Conservation (phyloP, 2,113 vertebrate species). For the Stercorarius parasiticus region DNA sequence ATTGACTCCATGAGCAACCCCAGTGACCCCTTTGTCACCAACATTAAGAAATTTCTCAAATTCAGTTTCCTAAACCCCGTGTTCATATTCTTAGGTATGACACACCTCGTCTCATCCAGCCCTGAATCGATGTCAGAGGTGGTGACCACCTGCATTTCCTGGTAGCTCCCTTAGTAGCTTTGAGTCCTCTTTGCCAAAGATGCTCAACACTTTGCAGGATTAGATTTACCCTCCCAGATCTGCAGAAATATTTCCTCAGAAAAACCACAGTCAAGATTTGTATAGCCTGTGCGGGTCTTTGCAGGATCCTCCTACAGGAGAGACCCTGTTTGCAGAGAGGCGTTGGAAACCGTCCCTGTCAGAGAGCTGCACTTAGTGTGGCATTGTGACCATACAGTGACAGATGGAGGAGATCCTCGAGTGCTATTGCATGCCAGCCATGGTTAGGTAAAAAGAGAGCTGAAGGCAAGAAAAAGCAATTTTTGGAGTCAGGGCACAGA, state of each 20-base stretch:
- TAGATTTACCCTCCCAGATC: not conserved
- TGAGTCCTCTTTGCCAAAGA: not conserved
- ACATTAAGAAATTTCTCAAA: conserved; percentile 78
- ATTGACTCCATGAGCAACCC: conserved; percentile 79
- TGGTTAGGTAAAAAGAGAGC: not conserved
- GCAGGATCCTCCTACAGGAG: not conserved
- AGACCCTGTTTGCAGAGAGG: not conserved
- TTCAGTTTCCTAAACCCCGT: conserved; percentile 70
- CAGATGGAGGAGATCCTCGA: not conserved
- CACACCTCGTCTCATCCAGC: not conserved
- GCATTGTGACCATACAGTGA: not conserved
- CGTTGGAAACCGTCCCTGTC: not conserved
- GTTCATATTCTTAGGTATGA: conserved; percentile 67
- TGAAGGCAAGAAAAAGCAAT: not conserved
- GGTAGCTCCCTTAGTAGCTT: not conserved
- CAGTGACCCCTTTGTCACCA: conserved; percentile 73
- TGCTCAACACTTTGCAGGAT: not conserved
- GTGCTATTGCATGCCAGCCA: not conserved
- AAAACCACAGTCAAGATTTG: not conserved
- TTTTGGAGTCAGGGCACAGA: not conserved
- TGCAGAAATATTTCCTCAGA: not conserved
- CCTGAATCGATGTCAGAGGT: rapidly evolving
- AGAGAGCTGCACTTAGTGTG: not conserved
- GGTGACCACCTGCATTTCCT: not conserved
- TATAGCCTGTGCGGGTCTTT: not conserved